Base-by-base conservation (phyloP, 2,888 invertebrate genomes). In the Dicyrtomina minuta region DNA sequence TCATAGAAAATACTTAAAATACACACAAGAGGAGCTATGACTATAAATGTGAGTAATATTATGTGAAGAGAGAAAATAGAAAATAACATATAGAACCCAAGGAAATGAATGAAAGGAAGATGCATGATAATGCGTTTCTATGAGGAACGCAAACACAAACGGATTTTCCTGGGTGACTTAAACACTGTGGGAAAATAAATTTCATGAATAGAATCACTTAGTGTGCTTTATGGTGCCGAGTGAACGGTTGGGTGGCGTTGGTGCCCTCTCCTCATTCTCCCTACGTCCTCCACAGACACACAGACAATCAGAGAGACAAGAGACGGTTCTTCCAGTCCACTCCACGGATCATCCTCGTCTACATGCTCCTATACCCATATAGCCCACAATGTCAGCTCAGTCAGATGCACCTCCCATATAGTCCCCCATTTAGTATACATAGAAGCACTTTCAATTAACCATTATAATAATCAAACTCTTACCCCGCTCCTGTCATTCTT, bases 151-250 rank as follows among this genome's bases (percentile, higher is more conserved):
- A 10, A 13, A 22, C 53, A 53, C 53, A 53, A 53, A 53, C 24
- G 53, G 24, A 53, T 53, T 53, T 53, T 53, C 22, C 24, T 53
- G 24, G 22, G 53, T 26, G 15, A 24, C 22, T 55, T 60, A 53
- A 41, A 53, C 41, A 60, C 43, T 62, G 68, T 62, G 64, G 64
- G 64, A 69, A 69, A 62, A 69, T 64, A 58, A 69, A 64, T 56
- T 62, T 62, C 58, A 46, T 69, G 60, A 61, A 41, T 51, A 43
- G 44, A 68, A 61, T 61, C n/a, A 61, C 53, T 44, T 56, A 66
- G 55, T n/a, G 43, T 39, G 64, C 64, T 53, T 24, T 46, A 15
- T 27, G 39, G 39, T 24, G 67, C 26, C 51, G 44, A 26, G 43
- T 43, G 27, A 61, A 44, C 26, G 46, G 44, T 27, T 61, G 61